Evolutionary conservation across 2,797 vertebrate genomes (phyloP).

Genomic region (Bryconaethiops microstoma): DNA sequence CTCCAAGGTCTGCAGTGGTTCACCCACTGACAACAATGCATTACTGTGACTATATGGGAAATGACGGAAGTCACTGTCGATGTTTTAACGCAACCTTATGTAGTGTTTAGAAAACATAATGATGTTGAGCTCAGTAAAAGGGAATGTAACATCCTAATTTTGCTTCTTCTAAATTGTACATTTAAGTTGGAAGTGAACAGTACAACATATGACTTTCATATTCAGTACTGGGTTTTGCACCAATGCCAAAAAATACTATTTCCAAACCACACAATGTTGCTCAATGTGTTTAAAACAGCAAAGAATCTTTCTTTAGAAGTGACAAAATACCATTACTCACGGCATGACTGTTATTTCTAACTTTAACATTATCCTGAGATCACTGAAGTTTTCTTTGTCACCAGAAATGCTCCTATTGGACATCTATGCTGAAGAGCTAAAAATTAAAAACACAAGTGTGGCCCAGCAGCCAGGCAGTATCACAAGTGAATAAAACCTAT

Average conservation of each 20-base stretch:
- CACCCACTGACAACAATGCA: constrained; percentile 3
- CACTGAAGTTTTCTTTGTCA: constrained; percentile 40
- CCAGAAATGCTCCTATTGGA: constrained; percentile 5
- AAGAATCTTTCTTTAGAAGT: constrained; percentile 8
- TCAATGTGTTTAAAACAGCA: not conserved
- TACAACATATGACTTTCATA: not conserved
- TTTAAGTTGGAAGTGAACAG: not conserved
- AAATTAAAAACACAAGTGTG: constrained; percentile 28
- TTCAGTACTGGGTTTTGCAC: not conserved
- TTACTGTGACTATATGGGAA: not conserved
- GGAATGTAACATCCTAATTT: not conserved
- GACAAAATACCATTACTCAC: not conserved
- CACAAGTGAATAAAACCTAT: constrained; percentile 45
- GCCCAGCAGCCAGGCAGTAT: constrained; percentile 30
- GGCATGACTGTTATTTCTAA: constrained; percentile 16
- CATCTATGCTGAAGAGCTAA: not conserved
- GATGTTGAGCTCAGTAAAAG: not conserved
- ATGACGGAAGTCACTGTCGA: not conserved
- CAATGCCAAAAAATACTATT: not conserved
- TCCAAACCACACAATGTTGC: not conserved
- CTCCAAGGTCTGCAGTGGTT: not conserved
- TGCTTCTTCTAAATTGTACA: not conserved
- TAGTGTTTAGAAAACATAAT: no score
- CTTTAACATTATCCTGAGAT: constrained; percentile 35
- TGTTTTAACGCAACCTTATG: not conserved